Evolutionary conservation across 2,797 vertebrate species (phyloP), one percentile per base, ranked within the genome.

Genomic region (Antrozous pallidus): DNA sequence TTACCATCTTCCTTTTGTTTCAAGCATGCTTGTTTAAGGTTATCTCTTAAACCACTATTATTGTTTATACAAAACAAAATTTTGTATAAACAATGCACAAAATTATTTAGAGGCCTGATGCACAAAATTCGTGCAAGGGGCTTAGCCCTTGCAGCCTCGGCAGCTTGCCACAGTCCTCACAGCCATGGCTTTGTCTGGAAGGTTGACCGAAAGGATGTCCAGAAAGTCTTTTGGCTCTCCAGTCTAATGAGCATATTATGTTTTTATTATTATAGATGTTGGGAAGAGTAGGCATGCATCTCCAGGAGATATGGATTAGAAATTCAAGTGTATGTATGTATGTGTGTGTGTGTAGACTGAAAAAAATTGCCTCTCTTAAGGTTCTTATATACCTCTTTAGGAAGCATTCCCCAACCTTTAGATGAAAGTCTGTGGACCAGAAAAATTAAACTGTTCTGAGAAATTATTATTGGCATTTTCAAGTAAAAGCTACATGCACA

Each of bases 401-500:
- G 31, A 91, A 40, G 8, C 3, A 75, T 63, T 69, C 14, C 20
- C 22, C 26, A 83, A 80, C 0, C 7, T 93, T 63, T 40, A 67
- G 28, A 51, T 84, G 9, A 70, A 36, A 38, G 9, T 51, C 28
- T 14, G 1, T 82, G 49, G 2, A 61, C 40, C 49, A 61, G 2
- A 81, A 70, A 17, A 28, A 86, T 58, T 86, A 70, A 94, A 88
- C 18, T 36, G 26, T 61, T 17, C n/a, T 31, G 24, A 88, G 11
- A 86, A 94, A 91, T 54, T 81, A 40, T 77, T 65, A 88, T 26
- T 74, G 61, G 14, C 16, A 45, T 94, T 93, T 95, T 78, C 31
- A 79, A 74, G 12, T 75, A 70, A 79, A 82, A 84, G 24, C 9
- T 65, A 75, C 42, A 88, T 74, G 28, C 8, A 40, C 1, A 69